Percentiles rank a stretch among this genome's conserved stretches.
Conservation (phyloP, 2,888 invertebrate genomes). For the Spialia ferax region DNA sequence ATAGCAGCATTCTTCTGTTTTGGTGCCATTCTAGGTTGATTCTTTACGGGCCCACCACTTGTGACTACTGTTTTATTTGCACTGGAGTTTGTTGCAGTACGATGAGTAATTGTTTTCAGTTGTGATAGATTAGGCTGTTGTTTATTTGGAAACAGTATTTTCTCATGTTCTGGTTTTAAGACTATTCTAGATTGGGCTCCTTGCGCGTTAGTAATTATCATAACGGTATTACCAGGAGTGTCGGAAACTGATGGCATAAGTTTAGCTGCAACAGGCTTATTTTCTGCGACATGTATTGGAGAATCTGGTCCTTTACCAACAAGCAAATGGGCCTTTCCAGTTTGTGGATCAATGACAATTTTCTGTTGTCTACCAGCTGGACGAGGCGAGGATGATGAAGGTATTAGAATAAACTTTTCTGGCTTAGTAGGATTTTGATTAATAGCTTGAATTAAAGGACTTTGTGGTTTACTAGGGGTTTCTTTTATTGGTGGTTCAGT, state of each 20-base stretch:
- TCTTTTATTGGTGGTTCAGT: slow-evolving; percentile 68
- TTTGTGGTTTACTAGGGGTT: slow-evolving; percentile 55
- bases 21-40: slow-evolving; percentile 70
- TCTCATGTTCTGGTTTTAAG: slow-evolving; percentile 87
- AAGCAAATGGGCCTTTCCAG: slow-evolving; percentile 78
- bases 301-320: slow-evolving; percentile 67
- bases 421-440: slow-evolving; percentile 62
- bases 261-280: slow-evolving; percentile 75
- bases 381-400: slow-evolving; percentile 67
- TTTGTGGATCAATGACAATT: slow-evolving; percentile 80
- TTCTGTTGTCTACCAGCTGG: slow-evolving; percentile 73
- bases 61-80: slow-evolving; percentile 62
- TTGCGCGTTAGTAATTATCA: slow-evolving; percentile 88
- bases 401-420: slow-evolving; percentile 80
- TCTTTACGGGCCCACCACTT: slow-evolving; percentile 56
- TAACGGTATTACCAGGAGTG: slow-evolving; percentile 83
- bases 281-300: slow-evolving; percentile 56
- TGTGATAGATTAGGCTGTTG: slow-evolving; percentile 73
- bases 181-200: slow-evolving; percentile 87
- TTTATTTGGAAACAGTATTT: slow-evolving; percentile 85
- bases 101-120: slow-evolving; percentile 71
- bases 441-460: slow-evolving; percentile 58
- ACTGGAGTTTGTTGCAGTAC: slow-evolving; percentile 61
- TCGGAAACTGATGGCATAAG: slow-evolving; percentile 69
- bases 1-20: slow-evolving; percentile 82